A percentile compares a stretch with the other conserved stretches of the same genome.
Evolutionary conservation across 2,113 vertebrate species (phyloP).

Genomic region (Sitta europaea): DNA sequence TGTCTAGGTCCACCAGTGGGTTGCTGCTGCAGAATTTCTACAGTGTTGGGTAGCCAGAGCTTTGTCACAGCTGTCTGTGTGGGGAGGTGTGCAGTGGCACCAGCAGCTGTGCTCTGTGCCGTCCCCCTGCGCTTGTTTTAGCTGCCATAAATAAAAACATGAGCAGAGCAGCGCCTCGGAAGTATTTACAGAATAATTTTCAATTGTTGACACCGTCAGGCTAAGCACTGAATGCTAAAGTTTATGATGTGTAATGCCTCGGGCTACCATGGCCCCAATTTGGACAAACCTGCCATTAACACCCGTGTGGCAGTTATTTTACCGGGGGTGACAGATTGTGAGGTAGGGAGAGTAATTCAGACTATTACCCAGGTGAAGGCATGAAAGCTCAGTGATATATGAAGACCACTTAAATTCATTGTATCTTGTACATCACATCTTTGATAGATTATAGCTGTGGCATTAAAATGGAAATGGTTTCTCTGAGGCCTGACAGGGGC

Average conservation of each 20-base stretch:
- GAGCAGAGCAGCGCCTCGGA: constrained; percentile 17
- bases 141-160: constrained; percentile 72
- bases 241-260: constrained; percentile 78
- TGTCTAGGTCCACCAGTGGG: background rate
- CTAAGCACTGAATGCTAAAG: constrained; percentile 70
- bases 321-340: constrained; percentile 85
- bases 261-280: constrained; percentile 72
- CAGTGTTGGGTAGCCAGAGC: background rate
- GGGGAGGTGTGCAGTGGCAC: background rate
- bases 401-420: constrained; percentile 90
- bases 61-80: background rate
- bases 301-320: constrained; percentile 80
- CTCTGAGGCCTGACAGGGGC: constrained; percentile 85
- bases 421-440: constrained; percentile 92
- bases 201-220: constrained; percentile 6
- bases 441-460: constrained; percentile 95
- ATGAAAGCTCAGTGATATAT: constrained; percentile 87
- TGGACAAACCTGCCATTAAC: constrained; percentile 83
- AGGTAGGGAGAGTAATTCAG: constrained; percentile 87
- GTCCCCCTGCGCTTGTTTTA: constrained; percentile 23
- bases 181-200: constrained; percentile 71
- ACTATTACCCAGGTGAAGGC: constrained; percentile 91
- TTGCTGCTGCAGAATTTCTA: background rate
- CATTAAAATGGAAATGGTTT: constrained; percentile 99
- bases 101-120: background rate